phyloP scores from a whole-genome alignment of 2,113 vertebrate genomes.

The Anseranas semipalmata region DNA sequence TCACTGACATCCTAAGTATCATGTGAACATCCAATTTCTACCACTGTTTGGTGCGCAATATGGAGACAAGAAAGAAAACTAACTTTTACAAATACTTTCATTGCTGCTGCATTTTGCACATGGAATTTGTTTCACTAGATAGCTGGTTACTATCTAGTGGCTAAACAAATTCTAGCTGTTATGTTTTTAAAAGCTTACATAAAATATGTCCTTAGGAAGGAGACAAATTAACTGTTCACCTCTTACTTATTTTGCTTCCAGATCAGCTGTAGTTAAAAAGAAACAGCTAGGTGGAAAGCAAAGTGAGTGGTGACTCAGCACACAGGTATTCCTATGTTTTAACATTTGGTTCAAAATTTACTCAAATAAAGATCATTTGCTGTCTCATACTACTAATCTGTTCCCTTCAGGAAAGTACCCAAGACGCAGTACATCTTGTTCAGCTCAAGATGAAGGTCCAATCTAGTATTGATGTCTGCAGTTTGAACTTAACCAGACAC shows the following conservation, averaged over 20 bases:
- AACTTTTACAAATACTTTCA: neutral
- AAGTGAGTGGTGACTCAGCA: neutral
- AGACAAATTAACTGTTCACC: neutral
- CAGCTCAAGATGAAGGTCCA: neutral
- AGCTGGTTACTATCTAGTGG: neutral
- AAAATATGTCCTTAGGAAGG: neutral
- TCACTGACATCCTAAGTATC: neutral
- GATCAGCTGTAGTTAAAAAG: neutral
- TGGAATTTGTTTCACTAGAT: neutral
- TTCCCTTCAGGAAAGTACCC: neutral
- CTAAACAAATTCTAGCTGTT: neutral
- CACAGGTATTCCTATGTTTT: neutral
- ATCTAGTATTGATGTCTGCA: neutral
- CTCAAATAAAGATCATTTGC: neutral
- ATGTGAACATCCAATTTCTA: neutral
- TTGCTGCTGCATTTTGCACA: neutral
- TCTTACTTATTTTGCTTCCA: neutral
- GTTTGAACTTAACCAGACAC: neutral
- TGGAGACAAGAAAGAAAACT: neutral
- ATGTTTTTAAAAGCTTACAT: neutral
- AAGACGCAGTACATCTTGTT: neutral
- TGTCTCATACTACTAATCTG: neutral
- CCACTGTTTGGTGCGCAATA: neutral
- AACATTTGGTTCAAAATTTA: neutral
- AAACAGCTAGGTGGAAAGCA: neutral